Conservation (phyloP, 2,888 invertebrate genomes). For the Melanargia galathea region DNA sequence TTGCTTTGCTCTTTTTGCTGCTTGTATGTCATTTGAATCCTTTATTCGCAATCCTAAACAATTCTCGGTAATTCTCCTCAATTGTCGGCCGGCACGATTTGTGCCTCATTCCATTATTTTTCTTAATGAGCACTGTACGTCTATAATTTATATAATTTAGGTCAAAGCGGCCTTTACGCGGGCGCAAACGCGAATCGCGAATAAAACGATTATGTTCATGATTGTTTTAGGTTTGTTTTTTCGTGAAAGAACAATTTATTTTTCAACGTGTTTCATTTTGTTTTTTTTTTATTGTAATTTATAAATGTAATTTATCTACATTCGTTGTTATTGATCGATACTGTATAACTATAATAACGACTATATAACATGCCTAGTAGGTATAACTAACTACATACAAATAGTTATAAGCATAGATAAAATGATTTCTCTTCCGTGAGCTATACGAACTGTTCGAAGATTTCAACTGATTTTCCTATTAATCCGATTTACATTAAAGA, state of each 20-base stretch:
- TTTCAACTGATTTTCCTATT: no score
- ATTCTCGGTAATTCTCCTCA: constrained; percentile 43
- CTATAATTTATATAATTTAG: constrained; percentile 38
- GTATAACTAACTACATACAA: no score
- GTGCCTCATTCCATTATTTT: constrained; percentile 39
- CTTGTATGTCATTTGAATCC: neutral
- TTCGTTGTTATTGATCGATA: neutral
- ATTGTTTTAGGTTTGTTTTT: constrained; percentile 16
- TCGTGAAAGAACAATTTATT: neutral
- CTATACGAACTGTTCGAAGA: no score
- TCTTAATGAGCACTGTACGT: constrained; percentile 34
- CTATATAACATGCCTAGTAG: no score
- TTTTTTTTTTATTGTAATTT: neutral
- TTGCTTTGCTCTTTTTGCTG: neutral
- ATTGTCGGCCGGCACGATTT: constrained; percentile 51
- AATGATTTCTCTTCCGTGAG: no score
- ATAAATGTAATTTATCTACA: neutral
- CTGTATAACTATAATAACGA: no score
- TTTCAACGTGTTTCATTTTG: neutral
- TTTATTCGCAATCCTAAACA: constrained; percentile 23
- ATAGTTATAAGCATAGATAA: no score
- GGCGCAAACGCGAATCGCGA: constrained; percentile 28
- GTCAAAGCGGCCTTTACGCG: constrained; percentile 31
- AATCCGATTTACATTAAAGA: no score
- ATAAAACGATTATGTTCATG: constrained; percentile 31